Evolutionary conservation across 1,140 invertebrate species (phyloP).

Genomic region (Aricia agestis): DNA sequence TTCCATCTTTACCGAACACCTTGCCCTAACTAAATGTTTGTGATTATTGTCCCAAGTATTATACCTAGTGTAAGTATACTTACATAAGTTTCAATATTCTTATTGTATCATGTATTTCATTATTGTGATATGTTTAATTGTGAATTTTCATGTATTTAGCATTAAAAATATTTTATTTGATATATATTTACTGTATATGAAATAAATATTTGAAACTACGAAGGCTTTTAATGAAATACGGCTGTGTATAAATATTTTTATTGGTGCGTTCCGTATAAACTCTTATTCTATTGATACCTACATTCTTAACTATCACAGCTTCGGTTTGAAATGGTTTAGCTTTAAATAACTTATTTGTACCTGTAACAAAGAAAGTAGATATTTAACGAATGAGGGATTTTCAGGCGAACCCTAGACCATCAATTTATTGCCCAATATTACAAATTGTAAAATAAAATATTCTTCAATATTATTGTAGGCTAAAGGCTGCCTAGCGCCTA

Average conservation of each 20-base stretch:
- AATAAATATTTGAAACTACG: conserved; percentile 3
- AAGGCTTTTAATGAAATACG: conserved; percentile 27
- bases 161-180: conserved; percentile 2
- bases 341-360: conserved; percentile 25
- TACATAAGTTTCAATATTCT: conserved; percentile 4
- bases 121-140: conserved; percentile 23
- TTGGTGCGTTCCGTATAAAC: conserved; percentile 13
- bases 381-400: background rate
- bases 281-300: conserved; percentile 24
- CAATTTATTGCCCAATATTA: no score
- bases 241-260: conserved; percentile 30
- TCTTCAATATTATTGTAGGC: no score
- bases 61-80: background rate
- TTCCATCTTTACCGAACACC: background rate
- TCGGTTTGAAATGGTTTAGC: conserved; percentile 28
- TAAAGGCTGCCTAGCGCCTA: no score
- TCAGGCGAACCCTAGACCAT: no score
- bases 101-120: conserved; percentile 1
- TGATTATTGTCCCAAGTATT: conserved; percentile 1
- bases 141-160: conserved; percentile 13
- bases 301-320: conserved; percentile 64
- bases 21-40: background rate
- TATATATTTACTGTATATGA: conserved; percentile 13
- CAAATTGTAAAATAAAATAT: no score
- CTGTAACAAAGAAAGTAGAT: conserved; percentile 38